These are phyloP conservation scores for Cheilosia vulpina DNA, from an alignment of 2,888 invertebrate species.

Conservation along the genomic window DNA sequence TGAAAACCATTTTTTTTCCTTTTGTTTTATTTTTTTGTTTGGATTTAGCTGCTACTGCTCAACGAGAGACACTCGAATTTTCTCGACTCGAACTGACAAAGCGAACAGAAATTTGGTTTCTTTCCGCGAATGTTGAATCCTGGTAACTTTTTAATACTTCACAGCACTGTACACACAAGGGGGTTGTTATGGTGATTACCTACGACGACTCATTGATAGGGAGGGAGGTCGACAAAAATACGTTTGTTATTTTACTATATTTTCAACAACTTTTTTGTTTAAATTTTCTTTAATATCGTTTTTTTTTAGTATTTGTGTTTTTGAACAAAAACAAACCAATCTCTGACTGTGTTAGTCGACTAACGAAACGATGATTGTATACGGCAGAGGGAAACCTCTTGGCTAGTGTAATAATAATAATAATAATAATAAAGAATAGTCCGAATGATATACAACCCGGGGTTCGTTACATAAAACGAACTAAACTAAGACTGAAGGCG, in stretches of 20 bases:
- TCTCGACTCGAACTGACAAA: constrained; percentile 23
- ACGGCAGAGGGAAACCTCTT: constrained; percentile 3
- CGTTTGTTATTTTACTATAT: constrained; percentile 16
- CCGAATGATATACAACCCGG: constrained; percentile 52
- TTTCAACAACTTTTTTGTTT: not conserved
- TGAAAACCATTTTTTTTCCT: constrained; percentile 6
- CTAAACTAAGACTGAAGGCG: constrained; percentile 57
- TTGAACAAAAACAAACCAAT: not conserved
- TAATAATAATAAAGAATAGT: constrained; percentile 32
- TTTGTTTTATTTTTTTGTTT: not conserved
- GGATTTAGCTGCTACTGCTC: not conserved
- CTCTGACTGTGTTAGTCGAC: not conserved
- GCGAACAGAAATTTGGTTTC: not conserved
- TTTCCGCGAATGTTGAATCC: constrained; percentile 5
- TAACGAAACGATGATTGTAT: constrained; percentile 20
- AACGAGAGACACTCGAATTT: not conserved
- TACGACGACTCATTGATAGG: not conserved
- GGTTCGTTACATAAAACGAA: constrained; percentile 68
- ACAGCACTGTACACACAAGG: constrained; percentile 53
- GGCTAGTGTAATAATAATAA: not conserved
- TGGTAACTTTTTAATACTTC: constrained; percentile 40
- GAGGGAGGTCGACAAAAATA: not conserved
- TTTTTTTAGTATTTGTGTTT: not conserved
- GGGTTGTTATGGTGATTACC: constrained; percentile 65
- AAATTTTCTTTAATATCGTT: not conserved